Percentiles rank a stretch among this genome's conserved stretches.
Evolutionary conservation across 2,888 invertebrate genomes (phyloP).

Genomic region (Sarcophaga caerulescens): DNA sequence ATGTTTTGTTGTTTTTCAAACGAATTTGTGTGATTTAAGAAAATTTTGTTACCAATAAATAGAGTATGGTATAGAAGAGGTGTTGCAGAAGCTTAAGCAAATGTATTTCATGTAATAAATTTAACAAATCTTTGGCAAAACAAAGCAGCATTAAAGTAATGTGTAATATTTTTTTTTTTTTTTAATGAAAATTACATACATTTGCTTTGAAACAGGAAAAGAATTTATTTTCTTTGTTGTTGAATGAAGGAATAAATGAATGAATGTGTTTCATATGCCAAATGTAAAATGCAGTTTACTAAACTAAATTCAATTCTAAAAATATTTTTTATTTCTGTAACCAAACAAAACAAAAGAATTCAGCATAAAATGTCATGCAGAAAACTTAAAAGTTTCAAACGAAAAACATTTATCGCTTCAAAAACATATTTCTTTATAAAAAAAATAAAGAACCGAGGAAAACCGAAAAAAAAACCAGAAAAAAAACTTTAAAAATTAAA

Average conservation of each 20-base stretch:
- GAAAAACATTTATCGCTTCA: not conserved
- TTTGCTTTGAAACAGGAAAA: constrained; percentile 28
- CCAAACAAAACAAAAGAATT: not conserved
- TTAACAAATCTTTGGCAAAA: not conserved
- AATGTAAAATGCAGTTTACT: constrained; percentile 45
- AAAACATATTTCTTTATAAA: constrained; percentile 15
- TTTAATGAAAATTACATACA: constrained; percentile 6
- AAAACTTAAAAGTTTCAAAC: constrained; percentile 15
- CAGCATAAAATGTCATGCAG: constrained; percentile 54
- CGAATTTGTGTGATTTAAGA: not conserved
- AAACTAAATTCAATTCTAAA: constrained; percentile 53
- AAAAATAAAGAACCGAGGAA: constrained; percentile 4
- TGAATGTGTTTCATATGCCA: constrained; percentile 20
- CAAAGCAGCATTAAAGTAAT: not conserved
- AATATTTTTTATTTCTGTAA: not conserved
- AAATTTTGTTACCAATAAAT: not conserved
- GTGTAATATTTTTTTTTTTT: not conserved
- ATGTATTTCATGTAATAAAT: constrained; percentile 20
- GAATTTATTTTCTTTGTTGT: not conserved
- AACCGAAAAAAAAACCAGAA: constrained; percentile 3
- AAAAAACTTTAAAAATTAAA: constrained; percentile 37
- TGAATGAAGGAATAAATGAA: not conserved
- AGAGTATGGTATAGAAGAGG: not conserved
- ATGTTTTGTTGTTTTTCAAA: not conserved
- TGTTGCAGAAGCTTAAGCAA: constrained; percentile 34